Base-by-base conservation (phyloP, 1,140 invertebrate genomes). In the Euura lappo region DNA sequence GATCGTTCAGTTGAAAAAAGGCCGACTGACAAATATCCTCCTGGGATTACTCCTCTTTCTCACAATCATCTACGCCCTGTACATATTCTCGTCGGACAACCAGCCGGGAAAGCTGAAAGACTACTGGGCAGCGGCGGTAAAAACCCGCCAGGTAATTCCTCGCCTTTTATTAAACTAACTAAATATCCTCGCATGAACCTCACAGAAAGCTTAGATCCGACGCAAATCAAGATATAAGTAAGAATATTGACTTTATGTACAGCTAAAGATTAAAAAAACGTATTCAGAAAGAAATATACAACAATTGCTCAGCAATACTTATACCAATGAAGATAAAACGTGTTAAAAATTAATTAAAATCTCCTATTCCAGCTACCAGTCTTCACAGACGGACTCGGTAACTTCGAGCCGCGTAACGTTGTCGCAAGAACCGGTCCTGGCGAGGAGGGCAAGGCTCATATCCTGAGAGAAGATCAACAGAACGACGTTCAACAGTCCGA, bases 371-470 rank as follows among this genome's bases (percentile, higher is more conserved):
- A 85, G 83, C 76, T 77, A 28, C 84, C 88, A 60, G 80, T 84
- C 4, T 73, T 86, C 4, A 71, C 81, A 7, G 78, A 83, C 46
- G 87, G 76, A 7, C 79, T 90, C 11, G 91, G 91, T 11, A 92
- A 92, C 84, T 95, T 94, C 81, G 94, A 96, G 81, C 93, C 92
- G 0, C 89, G 86, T 78, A 80, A 92, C 74, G 81, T 91, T 51
- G 82, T 86, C 68, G 75, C 85, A n/a, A 90, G 89, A 76, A 87
- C 85, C 66, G 96, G 96, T 1, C 95, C 96, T 65, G 97, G 97
- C 10, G 96, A 96, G 88, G 90, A 90, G 72, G 96, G 96, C 2
- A 93, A 93, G 80, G 88, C 95, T 4, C 93, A 97, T 81, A 88
- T 91, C 75, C 88, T 96, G 66, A 85, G 91, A 42, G 90, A 93